phyloP scores from a whole-genome alignment of 2,888 invertebrate genomes.

The Agriotes lineatus region DNA sequence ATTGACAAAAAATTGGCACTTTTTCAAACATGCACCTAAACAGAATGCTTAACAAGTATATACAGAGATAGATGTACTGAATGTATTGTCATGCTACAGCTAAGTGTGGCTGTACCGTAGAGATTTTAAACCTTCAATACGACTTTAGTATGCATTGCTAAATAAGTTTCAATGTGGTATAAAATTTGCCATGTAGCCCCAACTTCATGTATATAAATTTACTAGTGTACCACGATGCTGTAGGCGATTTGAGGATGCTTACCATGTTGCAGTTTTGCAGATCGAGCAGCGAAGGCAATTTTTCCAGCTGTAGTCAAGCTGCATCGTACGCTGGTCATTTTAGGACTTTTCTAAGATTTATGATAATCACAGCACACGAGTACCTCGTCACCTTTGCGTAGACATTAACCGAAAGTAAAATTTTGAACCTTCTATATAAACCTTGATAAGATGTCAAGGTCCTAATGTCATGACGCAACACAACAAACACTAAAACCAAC shows the following conservation, averaged over 20 bases:
- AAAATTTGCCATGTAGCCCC: no score
- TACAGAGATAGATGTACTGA: neutral
- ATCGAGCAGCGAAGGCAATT: constrained; percentile 61
- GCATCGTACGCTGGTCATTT: constrained; percentile 65
- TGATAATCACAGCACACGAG: constrained; percentile 25
- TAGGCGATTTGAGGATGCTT: constrained; percentile 47
- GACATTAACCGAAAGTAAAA: constrained; percentile 27
- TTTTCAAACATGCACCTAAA: neutral
- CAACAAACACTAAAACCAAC: constrained; percentile 46
- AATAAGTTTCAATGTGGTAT: no score
- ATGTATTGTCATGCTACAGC: neutral
- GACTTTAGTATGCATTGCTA: no score
- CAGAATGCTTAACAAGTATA: neutral
- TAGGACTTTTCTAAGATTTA: constrained; percentile 34
- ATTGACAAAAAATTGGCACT: neutral
- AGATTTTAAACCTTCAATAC: no score
- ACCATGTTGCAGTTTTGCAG: constrained; percentile 63
- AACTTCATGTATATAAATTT: no score
- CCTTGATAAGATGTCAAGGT: constrained; percentile 61
- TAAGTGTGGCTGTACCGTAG: no score
- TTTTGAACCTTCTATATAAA: constrained; percentile 44
- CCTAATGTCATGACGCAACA: constrained; percentile 58
- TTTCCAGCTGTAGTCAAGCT: constrained; percentile 64
- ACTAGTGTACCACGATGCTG: no score
- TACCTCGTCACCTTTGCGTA: constrained; percentile 17